Base-by-base conservation (phyloP, 2,113 vertebrate species). In the Parus major region DNA sequence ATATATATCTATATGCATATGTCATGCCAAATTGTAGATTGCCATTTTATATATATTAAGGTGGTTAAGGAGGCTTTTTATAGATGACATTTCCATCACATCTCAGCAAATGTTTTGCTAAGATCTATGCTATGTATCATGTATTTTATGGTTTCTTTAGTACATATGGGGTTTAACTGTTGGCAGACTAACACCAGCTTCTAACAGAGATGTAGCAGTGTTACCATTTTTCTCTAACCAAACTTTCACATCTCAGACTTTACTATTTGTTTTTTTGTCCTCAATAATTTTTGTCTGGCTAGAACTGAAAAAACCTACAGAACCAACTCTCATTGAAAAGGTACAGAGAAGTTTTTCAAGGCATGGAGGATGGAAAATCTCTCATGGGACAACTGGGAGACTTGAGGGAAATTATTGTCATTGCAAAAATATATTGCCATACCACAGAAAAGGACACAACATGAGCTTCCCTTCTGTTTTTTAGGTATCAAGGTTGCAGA, bases 11-110 rank as follows among this genome's bases (percentile, higher is more conserved):
- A 41, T 42, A 44, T 61, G 66, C 75, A 55, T 82, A 82, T 92
- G 86, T 86, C 88, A 86, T 36, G 44, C 56, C 86, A 95, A 95
- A 90, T 81, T 94, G 86, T 86, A 78, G 60, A 86, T 55, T 93
- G 72, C 22, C 56, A 83, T 95, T 93, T 95, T 92, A 80, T 90
- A 82, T 90, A 85, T 82, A 93, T 90, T 88, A 83, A 94, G 63
- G 55, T 77, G 42, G 59, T 65, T 94, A 90, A 88, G 60, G 5
- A 90, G 35, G 49, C 27, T 96, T 94, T 97, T 95, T 96, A 95
- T 94, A 93, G 92, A 57, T 96, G 94, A 90, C 92, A 93, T 95
- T 97, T 94, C 53, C 88, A 94, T 75, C 76, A 83, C 76, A 94
- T 81, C 86, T 92, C 80, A 88, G 86, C 68, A 95, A 95, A 90